Conservation (phyloP, 2,113 vertebrate species). For the Elephantulus edwardii region DNA sequence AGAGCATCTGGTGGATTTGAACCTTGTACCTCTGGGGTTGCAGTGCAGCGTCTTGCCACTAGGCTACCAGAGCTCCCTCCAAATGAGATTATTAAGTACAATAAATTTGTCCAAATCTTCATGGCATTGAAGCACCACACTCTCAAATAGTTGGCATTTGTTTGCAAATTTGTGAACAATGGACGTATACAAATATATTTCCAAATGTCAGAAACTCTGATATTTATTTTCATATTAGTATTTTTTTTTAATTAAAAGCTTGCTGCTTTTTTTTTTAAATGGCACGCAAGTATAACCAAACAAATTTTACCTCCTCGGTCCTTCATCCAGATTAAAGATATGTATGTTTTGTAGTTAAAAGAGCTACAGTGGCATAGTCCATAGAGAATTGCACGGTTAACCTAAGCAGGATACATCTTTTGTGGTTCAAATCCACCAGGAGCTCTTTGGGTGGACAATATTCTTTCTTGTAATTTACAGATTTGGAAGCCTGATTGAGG, state of each 20-base stretch:
- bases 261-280: not conserved
- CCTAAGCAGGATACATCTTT: too few relatives aligned
- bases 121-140: not conserved
- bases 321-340: not conserved
- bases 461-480: too few relatives aligned
- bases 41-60: too few relatives aligned
- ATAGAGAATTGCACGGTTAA: too few relatives aligned
- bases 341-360: not conserved
- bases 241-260: constrained; percentile 8
- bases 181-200: not conserved
- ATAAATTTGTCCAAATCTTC: not conserved
- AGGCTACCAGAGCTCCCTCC: too few relatives aligned
- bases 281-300: not conserved
- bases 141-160: constrained; percentile 11
- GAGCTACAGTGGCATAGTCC: too few relatives aligned
- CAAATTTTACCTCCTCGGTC: not conserved
- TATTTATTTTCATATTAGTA: not conserved
- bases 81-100: not conserved
- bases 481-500: too few relatives aligned
- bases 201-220: not conserved
- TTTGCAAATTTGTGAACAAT: not conserved
- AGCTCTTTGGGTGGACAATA: too few relatives aligned
- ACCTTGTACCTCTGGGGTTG: too few relatives aligned
- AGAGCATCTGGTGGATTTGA: too few relatives aligned
- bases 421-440: too few relatives aligned